These are phyloP conservation scores for Galagoides demidoff DNA, from an alignment of 2,797 vertebrate species.

Conservation along the genomic window DNA sequence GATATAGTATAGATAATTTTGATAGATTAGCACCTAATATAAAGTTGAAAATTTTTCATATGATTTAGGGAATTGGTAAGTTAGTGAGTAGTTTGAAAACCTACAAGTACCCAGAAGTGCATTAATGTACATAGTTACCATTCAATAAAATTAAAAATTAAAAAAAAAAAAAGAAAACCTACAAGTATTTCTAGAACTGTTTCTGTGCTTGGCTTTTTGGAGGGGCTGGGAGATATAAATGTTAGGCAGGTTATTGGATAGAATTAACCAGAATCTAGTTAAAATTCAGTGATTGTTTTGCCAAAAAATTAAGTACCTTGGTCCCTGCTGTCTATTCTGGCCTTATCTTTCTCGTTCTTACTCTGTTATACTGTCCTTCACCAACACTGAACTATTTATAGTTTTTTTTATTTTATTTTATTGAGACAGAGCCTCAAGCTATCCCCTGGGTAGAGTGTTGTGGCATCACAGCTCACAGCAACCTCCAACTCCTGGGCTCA, in stretches of 20 bases:
- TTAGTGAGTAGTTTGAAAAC: conserved; percentile 44
- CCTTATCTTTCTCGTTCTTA: background rate
- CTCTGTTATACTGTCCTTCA: background rate
- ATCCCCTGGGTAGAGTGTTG: too few relatives aligned
- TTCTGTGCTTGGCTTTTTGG: background rate
- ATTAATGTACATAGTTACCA: too few relatives aligned
- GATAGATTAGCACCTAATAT: background rate
- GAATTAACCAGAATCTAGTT: conserved; percentile 40
- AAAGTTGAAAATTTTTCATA: conserved; percentile 38
- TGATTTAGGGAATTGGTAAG: conserved; percentile 7
- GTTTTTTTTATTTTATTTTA: background rate
- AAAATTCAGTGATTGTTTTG: conserved; percentile 5
- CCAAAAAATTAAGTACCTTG: conserved; percentile 19
- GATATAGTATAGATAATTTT: background rate
- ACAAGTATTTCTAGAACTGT: conserved; percentile 42
- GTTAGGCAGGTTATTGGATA: background rate
- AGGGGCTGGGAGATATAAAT: background rate
- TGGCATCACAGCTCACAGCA: too few relatives aligned
- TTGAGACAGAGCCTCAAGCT: too few relatives aligned
- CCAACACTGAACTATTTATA: background rate
- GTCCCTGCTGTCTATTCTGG: background rate
- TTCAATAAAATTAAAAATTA: too few relatives aligned
- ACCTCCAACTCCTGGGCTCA: too few relatives aligned
- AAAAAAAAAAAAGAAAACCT: too few relatives aligned
- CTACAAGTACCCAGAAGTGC: too few relatives aligned